Conservation (phyloP, 2,797 vertebrate genomes). For the Sebastes umbrosus region DNA sequence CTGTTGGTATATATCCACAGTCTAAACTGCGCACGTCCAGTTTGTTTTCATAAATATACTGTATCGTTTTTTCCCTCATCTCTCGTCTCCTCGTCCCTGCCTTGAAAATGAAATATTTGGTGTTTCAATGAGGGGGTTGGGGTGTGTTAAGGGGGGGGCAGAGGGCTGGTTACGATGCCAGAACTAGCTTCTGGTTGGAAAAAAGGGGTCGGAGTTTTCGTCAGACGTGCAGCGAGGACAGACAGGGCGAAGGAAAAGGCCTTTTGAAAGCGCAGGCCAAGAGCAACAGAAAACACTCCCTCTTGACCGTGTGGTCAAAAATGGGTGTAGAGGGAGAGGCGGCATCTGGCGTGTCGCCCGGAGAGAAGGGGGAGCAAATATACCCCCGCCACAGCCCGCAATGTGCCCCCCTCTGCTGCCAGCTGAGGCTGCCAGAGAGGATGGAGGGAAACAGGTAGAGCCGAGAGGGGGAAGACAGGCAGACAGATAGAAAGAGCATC, state of each 20-base stretch:
- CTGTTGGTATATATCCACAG: constrained; percentile 63
- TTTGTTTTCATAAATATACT: constrained; percentile 75
- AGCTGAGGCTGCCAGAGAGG: constrained; percentile 22
- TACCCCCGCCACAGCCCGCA: constrained; percentile 18
- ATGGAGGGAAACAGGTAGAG: constrained; percentile 30
- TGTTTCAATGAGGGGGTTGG: constrained; percentile 50
- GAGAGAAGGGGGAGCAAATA: constrained; percentile 37
- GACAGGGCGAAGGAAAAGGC: constrained; percentile 69
- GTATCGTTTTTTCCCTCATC: constrained; percentile 34
- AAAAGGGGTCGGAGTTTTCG: constrained; percentile 72
- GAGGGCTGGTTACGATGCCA: constrained; percentile 53
- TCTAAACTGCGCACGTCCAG: constrained; percentile 52
- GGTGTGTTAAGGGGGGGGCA: constrained; percentile 23
- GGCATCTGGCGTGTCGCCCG: constrained; percentile 67
- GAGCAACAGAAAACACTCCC: constrained; percentile 78
- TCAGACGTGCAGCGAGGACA: constrained; percentile 67
- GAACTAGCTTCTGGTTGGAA: constrained; percentile 78
- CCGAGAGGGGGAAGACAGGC: constrained; percentile 7
- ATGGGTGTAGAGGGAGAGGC: constrained; percentile 67
- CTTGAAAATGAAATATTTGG: constrained; percentile 68
- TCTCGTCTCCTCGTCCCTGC: constrained; percentile 32
- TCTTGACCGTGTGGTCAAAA: constrained; percentile 76
- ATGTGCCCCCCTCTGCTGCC: constrained; percentile 41
- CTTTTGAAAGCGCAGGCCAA: constrained; percentile 75
- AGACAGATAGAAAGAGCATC: constrained; percentile 23